Conservation (phyloP, 2,113 vertebrate species). For the Zosterops hypoxanthus region DNA sequence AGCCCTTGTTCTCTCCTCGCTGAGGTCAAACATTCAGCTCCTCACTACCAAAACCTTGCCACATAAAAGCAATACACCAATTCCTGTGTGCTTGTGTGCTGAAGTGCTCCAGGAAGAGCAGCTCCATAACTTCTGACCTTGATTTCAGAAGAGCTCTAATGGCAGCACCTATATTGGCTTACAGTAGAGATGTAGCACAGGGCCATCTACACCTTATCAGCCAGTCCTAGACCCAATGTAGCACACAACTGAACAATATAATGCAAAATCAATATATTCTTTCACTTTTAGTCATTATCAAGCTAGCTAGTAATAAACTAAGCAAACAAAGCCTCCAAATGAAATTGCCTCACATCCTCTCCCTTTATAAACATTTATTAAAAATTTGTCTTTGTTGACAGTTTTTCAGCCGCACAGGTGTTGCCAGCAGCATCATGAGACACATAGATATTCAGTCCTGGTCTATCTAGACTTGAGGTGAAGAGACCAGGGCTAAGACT, state of each 20-base stretch:
- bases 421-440: background rate
- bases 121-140: background rate
- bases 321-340: background rate
- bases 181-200: background rate
- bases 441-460: background rate
- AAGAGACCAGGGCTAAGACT: background rate
- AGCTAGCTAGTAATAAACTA: background rate
- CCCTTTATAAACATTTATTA: background rate
- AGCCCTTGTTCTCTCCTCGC: background rate
- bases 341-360: fast-evolving
- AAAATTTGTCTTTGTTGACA: background rate
- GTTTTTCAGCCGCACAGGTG: background rate
- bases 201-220: background rate
- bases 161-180: background rate
- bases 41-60: background rate
- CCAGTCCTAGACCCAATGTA: background rate
- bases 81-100: background rate
- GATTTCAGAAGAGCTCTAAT: background rate
- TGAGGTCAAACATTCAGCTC: background rate
- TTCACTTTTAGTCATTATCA: background rate
- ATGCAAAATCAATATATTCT: background rate
- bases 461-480: background rate
- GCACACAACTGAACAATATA: background rate
- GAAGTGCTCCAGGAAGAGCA: background rate
- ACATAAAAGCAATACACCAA: background rate